A percentile compares a stretch with the other conserved stretches of the same genome.
Conservation (phyloP, 2,797 vertebrate species). For the Aulostomus chinensis region DNA sequence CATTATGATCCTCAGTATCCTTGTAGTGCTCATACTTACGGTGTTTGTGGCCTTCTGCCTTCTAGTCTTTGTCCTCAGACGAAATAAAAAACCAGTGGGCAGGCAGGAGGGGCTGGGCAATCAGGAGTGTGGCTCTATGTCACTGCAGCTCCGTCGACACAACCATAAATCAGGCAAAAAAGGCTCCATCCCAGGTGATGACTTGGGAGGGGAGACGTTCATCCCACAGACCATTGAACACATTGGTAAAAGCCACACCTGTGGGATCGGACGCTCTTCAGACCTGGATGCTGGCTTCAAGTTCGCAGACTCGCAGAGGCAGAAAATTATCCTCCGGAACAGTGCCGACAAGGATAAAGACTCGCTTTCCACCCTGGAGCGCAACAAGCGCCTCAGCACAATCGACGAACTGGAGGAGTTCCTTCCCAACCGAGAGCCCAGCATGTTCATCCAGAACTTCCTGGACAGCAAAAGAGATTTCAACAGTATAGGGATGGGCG, state of each 20-base stretch:
- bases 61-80: conserved; percentile 93
- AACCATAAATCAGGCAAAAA: conserved; percentile 91
- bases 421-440: conserved; percentile 92
- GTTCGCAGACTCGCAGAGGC: conserved; percentile 90
- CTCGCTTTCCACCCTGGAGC: conserved; percentile 86
- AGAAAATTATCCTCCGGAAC: conserved; percentile 91
- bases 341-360: conserved; percentile 92
- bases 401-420: conserved; percentile 98
- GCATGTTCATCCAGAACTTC: conserved; percentile 96
- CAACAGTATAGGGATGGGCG: conserved; percentile 97
- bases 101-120: conserved; percentile 92
- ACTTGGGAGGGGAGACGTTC: conserved; percentile 90
- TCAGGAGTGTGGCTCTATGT: conserved; percentile 93
- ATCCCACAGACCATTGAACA: conserved; percentile 99
- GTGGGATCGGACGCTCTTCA: conserved; percentile 84
- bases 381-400: conserved; percentile 97
- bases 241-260: conserved; percentile 96
- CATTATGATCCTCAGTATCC: conserved; percentile 96
- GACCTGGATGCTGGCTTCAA: conserved; percentile 91
- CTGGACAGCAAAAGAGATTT: conserved; percentile 96
- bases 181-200: conserved; percentile 76
- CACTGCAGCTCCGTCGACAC: conserved; percentile 90
- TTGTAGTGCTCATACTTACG: conserved; percentile 97
- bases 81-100: conserved; percentile 92
- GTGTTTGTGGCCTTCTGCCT: conserved; percentile 99